Base-by-base conservation (phyloP, 1,140 invertebrate genomes). In the Meloidogyne chitwoodi region DNA sequence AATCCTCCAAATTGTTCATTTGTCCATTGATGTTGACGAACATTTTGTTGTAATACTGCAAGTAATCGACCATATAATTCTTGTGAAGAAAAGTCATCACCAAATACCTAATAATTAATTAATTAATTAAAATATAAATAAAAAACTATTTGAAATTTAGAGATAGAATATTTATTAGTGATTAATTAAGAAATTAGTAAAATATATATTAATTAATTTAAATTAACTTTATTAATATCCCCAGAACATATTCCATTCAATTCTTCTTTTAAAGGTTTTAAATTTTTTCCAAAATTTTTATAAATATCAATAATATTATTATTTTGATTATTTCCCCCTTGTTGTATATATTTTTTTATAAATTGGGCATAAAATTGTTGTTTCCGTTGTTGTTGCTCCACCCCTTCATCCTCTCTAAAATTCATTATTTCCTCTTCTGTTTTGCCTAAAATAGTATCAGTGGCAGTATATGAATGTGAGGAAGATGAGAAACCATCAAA, bases 21-120 rank as follows among this genome's bases (percentile, higher is more conserved):
- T 27, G 65, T 41, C 61, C 34, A 61, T 65, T 79, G 77, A 76
- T 79, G 78, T 26, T 70, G 72, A 48, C 75, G 75, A n/a, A n/a
- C 61, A 29, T 75, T 19, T 41, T 77, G 74, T 29, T 77, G 76
- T 41, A 27, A 26, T 67, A 26, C 14, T 24, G 24, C 63, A 44
- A 44, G 56, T 29, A 61, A 48, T 68, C 66, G 79, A 80, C 12
- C 31, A 34, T 56, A 34, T 12, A 31, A 80, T 29, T 24, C 83
- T 14, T 26, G 73, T 66, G 65, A 27, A 31, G 76, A 78, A 44
- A 34, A 67, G 5, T 78, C 76, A 12, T n/a, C 31, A 22, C 27
- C 24, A 22, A 66, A 19, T 4, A 73, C 67, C 76, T 66, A n/a
- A 1, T n/a, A 29, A 29, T 72, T 19, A 12, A 24, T 6, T 48